A percentile compares a stretch with the other conserved stretches of the same genome.
These are phyloP conservation scores for Anthrax anthrax DNA, from an alignment of 2,888 invertebrate species.

Conservation along the genomic window DNA sequence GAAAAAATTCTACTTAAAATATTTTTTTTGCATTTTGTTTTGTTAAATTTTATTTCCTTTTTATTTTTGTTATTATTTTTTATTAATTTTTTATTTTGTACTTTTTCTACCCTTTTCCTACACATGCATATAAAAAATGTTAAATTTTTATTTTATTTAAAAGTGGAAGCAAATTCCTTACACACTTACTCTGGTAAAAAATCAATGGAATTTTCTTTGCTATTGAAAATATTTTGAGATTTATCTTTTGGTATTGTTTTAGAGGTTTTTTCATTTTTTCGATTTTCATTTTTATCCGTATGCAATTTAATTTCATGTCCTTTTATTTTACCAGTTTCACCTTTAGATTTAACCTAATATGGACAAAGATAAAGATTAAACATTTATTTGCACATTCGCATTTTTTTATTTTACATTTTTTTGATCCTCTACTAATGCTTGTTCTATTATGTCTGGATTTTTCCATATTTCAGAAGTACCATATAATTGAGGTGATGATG, in stretches of 20 bases:
- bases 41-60: background rate
- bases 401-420: background rate
- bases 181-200: slow-evolving; percentile 1
- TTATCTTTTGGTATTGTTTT: slow-evolving; percentile 19
- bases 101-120: background rate
- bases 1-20: background rate
- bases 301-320: too few relatives aligned
- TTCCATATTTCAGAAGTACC: slow-evolving; percentile 51
- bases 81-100: too few relatives aligned
- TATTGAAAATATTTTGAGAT: slow-evolving; percentile 30
- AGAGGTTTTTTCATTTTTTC: background rate
- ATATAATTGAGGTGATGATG: slow-evolving; percentile 35
- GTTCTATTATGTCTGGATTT: slow-evolving; percentile 37
- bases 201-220: slow-evolving; percentile 29
- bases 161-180: background rate
- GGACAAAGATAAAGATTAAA: background rate
- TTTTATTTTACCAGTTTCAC: too few relatives aligned
- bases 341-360: background rate
- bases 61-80: background rate
- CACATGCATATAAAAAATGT: background rate
- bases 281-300: background rate
- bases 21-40: background rate
- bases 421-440: background rate
- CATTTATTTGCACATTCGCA: background rate
- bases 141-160: background rate